Evolutionary conservation across 1,140 invertebrate genomes (phyloP).

Genomic region (Lepidurus arcticus): DNA sequence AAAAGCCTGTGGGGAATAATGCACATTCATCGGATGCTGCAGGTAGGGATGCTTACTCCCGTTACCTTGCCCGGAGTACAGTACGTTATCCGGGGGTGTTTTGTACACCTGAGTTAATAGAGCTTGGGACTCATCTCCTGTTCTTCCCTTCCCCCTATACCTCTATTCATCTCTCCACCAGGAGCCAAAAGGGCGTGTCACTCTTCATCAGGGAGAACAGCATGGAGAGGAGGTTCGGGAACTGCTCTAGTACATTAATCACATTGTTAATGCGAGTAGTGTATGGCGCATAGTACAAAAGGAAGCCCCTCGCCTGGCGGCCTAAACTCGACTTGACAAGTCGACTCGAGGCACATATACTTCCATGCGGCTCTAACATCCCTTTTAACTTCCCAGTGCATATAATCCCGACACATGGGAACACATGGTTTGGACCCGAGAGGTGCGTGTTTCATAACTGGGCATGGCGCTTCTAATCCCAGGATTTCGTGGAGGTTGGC

Average conservation of each 20-base stretch:
- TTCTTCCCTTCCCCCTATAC: background rate
- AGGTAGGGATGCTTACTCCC: background rate
- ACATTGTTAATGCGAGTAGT: constrained; percentile 15
- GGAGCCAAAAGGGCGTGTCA: constrained; percentile 20
- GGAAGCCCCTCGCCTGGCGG: background rate
- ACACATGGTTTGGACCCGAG: background rate
- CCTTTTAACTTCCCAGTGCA: background rate
- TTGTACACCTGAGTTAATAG: background rate
- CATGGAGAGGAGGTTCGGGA: background rate
- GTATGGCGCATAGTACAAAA: background rate
- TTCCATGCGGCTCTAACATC: background rate
- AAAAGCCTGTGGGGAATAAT: background rate
- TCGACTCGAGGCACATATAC: background rate
- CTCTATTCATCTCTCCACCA: background rate
- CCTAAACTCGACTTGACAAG: constrained; percentile 9
- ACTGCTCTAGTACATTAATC: constrained; percentile 19
- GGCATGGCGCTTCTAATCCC: background rate
- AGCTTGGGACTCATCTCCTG: background rate
- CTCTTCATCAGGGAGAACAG: constrained; percentile 7
- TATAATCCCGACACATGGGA: background rate
- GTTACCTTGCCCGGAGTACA: background rate
- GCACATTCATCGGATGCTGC: background rate
- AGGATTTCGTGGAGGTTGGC: background rate
- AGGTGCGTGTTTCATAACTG: background rate
- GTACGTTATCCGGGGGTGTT: background rate